Percentiles rank a stretch among this genome's conserved stretches.
phyloP scores from a whole-genome alignment of 2,113 vertebrate genomes.

The Oxyruncus cristatus region DNA sequence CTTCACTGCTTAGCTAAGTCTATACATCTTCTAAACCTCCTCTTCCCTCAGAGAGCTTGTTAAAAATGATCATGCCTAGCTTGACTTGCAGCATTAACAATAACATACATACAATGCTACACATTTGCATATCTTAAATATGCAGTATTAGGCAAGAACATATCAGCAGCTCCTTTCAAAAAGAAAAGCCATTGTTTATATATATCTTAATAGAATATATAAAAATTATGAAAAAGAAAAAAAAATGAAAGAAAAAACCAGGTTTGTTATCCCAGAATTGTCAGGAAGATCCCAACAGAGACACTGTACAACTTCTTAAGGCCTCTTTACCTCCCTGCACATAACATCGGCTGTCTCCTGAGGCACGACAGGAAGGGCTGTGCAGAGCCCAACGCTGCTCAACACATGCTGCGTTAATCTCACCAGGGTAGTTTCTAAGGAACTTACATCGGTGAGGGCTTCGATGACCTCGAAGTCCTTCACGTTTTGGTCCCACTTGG shows the following conservation, averaged over 20 bases:
- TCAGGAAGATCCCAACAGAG: not conserved
- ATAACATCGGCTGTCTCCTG: rapidly evolving
- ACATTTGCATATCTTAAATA: not conserved
- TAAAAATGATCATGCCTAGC: not conserved
- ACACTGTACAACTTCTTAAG: not conserved
- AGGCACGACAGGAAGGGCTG: not conserved
- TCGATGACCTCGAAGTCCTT: conserved; percentile 84
- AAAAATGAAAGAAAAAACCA: not conserved
- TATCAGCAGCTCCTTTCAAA: not conserved
- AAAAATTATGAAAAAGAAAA: not conserved
- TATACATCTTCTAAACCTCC: no score
- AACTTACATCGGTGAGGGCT: conserved; percentile 80
- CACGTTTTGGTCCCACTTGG: conserved; percentile 92
- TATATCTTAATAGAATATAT: rapidly evolving
- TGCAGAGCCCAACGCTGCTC: rapidly evolving
- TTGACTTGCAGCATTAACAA: not conserved
- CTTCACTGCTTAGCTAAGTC: not conserved
- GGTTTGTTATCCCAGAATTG: rapidly evolving
- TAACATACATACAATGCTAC: rapidly evolving
- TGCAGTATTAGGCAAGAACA: rapidly evolving
- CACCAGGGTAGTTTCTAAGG: rapidly evolving
- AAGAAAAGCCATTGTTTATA: rapidly evolving
- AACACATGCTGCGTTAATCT: rapidly evolving
- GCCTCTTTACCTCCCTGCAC: rapidly evolving
- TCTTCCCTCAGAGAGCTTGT: not conserved